Evolutionary conservation across 2,888 invertebrate species (phyloP), one percentile per base, ranked within the genome.

Genomic region (Euzophera pinguis): DNA sequence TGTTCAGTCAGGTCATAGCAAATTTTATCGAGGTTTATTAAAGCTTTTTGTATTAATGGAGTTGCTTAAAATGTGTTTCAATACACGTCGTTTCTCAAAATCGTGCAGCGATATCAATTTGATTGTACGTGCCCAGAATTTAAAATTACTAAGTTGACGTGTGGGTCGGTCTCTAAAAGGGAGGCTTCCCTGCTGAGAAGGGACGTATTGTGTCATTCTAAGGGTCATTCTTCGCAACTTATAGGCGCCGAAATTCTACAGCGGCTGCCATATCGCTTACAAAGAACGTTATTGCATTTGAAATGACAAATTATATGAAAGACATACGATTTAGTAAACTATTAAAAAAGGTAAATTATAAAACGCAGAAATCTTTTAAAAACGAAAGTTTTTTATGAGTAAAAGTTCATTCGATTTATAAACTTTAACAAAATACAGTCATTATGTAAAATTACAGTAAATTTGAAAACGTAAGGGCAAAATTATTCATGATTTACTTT

Each of bases 51-150:
- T 38, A 13, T 65, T 77, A 77, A 77, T 77, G 67, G 66, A 63
- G 60, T 68, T 65, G 60, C 57, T 72, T 68, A 73, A 39, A 79
- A 80, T 71, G 72, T 78, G 72, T 76, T 76, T 73, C 78, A 75
- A 73, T 75, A 77, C 76, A 79, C 76, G 71, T 78, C 71, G 73
- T 75, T 80, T 79, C 77, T 79, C 77, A 79, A 82, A 83, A 78
- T 75, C 79, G 81, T 81, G 78, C 71, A 65, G 67, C 72, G 73
- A 78, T 84, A 84, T 81, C 78, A 84, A 81, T 83, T 80, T 82
- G 68, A 67, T 64, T 55, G 63, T 55, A 75, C 83, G 84, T 80
- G 84, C 65, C 62, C 57, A 49, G 78, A 78, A 73, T 84, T 61
- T 48, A 12, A n/a, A 12, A 14, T 12, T 12, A 16, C 22, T 13